These are phyloP conservation scores for Platynereis dumerilii DNA, from an alignment of 2,888 invertebrate genomes.

Conservation along the genomic window DNA sequence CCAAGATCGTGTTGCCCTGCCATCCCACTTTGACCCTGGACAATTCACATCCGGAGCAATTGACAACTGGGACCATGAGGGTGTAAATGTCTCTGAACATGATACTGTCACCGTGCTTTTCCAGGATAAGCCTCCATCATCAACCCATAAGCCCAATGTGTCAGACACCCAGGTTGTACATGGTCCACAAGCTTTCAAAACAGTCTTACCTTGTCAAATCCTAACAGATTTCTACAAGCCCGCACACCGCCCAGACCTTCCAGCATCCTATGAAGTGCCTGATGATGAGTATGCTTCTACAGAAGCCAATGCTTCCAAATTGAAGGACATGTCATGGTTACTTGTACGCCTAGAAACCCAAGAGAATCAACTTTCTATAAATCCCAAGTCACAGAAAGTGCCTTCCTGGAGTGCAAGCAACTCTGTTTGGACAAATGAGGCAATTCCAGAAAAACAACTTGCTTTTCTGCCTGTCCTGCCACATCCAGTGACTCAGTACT, in stretches of 20 bases:
- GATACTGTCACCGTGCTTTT: slow-evolving; percentile 14
- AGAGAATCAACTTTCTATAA: not conserved
- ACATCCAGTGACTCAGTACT: not conserved
- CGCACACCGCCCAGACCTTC: slow-evolving; percentile 7
- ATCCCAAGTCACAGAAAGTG: slow-evolving; percentile 6
- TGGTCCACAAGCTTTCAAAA: slow-evolving; percentile 15
- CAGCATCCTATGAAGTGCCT: slow-evolving; percentile 4
- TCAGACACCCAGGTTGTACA: not conserved
- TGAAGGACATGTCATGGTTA: slow-evolving; percentile 10
- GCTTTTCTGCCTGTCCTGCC: slow-evolving; percentile 17
- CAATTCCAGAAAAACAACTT: not conserved
- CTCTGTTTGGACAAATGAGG: slow-evolving; percentile 14
- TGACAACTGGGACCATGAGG: slow-evolving; percentile 15
- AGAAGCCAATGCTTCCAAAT: not conserved
- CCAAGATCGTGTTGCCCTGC: too few species aligned
- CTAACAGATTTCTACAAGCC: not conserved
- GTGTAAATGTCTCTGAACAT: slow-evolving; percentile 12
- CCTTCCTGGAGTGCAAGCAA: slow-evolving; percentile 18
- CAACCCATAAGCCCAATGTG: too few species aligned
- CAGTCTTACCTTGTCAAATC: slow-evolving; percentile 9
- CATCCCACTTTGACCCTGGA: slow-evolving; percentile 13
- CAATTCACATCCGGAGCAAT: slow-evolving; percentile 18
- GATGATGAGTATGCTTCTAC: not conserved
- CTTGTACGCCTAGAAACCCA: slow-evolving; percentile 15
- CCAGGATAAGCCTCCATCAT: slow-evolving; percentile 4